A percentile compares a stretch with the other conserved stretches of the same genome.
These are phyloP conservation scores for Lypha dubia DNA, from an alignment of 2,888 invertebrate genomes.

Conservation along the genomic window DNA sequence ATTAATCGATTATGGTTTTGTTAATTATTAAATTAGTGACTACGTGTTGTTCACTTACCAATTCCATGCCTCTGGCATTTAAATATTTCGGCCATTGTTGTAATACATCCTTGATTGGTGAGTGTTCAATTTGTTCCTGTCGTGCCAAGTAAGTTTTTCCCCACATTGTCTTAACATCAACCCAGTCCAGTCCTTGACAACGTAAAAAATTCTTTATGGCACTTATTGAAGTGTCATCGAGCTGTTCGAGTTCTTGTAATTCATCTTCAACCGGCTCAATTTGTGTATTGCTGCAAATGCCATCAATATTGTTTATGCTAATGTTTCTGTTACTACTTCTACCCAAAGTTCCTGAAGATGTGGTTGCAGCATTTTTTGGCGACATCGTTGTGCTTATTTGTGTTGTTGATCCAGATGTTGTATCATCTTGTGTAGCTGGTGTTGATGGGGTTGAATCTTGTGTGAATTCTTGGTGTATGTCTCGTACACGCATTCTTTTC, in stretches of 20 bases:
- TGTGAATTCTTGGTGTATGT: conserved; percentile 65
- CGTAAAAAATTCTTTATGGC: conserved; percentile 71
- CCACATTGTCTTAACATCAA: conserved; percentile 73
- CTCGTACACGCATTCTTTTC: conserved; percentile 64
- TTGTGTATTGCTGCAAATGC: conserved; percentile 60
- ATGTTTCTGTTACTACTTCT: conserved; percentile 6
- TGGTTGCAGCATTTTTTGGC: conserved; percentile 16
- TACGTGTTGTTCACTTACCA: conserved; percentile 50
- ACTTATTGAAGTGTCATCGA: conserved; percentile 69
- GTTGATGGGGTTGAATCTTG: conserved; percentile 43
- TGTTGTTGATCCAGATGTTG: conserved; percentile 25
- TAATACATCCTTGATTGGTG: conserved; percentile 63
- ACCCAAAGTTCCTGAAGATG: conserved; percentile 3
- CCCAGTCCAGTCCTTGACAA: conserved; percentile 71
- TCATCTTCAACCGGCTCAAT: conserved; percentile 61
- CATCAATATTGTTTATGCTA: conserved; percentile 31
- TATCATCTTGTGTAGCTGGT: conserved; percentile 38
- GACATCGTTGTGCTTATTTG: conserved; percentile 24
- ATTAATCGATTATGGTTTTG: not conserved
- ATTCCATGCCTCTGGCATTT: conserved; percentile 68
- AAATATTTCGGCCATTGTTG: conserved; percentile 73
- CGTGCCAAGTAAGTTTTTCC: conserved; percentile 68
- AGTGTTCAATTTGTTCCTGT: conserved; percentile 70
- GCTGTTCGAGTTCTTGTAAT: conserved; percentile 58
- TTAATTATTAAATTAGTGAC: too few species aligned